Evolutionary conservation across 2,888 invertebrate genomes (phyloP).

Genomic region (Heteromurus nitidus): DNA sequence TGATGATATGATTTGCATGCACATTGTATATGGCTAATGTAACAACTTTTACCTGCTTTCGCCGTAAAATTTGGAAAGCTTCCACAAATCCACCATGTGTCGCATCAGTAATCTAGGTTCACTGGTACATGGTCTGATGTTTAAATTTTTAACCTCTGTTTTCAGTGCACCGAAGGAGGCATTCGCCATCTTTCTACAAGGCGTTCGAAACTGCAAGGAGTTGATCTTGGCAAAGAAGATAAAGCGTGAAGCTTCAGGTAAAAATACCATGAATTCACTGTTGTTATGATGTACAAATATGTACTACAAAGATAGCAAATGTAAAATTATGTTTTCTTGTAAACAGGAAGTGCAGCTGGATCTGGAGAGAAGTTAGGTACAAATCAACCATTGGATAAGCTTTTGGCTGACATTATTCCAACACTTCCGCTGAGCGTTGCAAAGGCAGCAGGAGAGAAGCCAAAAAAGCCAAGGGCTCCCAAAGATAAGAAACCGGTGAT

Average conservation of each 20-base stretch:
- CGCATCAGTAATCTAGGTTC: no score
- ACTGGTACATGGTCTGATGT: no score
- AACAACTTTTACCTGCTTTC: no score
- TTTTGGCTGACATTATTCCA: constrained; percentile 54
- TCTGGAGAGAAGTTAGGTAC: no score
- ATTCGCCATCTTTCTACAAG: constrained; percentile 68
- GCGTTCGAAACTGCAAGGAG: constrained; percentile 69
- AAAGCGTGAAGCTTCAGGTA: constrained; percentile 69
- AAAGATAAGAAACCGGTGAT: constrained; percentile 32
- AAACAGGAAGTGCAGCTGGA: background rate
- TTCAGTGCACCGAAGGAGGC: constrained; percentile 66
- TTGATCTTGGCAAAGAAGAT: constrained; percentile 69
- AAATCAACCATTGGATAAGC: constrained; percentile 37
- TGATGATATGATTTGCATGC: no score
- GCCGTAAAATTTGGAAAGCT: no score
- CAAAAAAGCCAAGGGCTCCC: constrained; percentile 52
- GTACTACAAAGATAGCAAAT: no score
- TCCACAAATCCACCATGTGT: no score
- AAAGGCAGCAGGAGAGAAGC: constrained; percentile 17
- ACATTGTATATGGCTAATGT: no score
- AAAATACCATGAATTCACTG: no score
- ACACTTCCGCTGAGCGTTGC: constrained; percentile 26
- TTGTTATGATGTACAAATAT: no score
- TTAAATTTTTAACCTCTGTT: no score
- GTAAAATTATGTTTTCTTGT: background rate